phyloP scores from a whole-genome alignment of 37 sponge, comb jelly and placozoan species.

The Oopsacas minuta region DNA sequence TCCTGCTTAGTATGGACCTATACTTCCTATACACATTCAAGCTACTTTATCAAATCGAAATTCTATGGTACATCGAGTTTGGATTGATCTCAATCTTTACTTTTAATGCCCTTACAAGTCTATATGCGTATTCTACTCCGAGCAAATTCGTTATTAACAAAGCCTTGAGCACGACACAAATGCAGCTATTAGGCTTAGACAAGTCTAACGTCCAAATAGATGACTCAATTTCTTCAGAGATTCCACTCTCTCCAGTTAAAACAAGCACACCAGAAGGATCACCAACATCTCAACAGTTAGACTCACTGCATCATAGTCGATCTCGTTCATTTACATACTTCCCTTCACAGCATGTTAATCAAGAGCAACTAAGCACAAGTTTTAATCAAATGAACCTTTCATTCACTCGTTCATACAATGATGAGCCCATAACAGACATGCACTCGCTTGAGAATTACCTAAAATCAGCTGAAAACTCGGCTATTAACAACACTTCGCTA shows the following conservation, averaged over 20 bases:
- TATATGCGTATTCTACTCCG: background rate
- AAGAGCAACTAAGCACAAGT: background rate
- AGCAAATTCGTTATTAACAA: background rate
- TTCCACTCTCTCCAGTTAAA: background rate
- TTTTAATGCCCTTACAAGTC: background rate
- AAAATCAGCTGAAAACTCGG: background rate
- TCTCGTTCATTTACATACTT: background rate
- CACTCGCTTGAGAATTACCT: background rate
- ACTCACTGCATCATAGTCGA: background rate
- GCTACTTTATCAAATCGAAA: background rate
- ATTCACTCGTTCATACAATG: background rate
- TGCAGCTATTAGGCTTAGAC: background rate
- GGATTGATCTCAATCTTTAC: background rate
- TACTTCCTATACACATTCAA: background rate
- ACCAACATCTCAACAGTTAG: background rate
- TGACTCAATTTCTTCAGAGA: background rate
- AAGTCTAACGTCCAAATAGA: background rate
- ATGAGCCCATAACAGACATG: background rate
- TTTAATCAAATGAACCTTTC: background rate
- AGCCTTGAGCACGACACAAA: background rate
- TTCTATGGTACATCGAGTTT: slow-evolving; percentile 6
- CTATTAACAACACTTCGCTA: background rate
- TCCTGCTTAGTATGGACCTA: background rate
- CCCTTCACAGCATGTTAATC: background rate
- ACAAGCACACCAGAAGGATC: background rate